These are phyloP conservation scores for Meteorus cinctellus DNA, from an alignment of 2,888 invertebrate species.

Conservation along the genomic window DNA sequence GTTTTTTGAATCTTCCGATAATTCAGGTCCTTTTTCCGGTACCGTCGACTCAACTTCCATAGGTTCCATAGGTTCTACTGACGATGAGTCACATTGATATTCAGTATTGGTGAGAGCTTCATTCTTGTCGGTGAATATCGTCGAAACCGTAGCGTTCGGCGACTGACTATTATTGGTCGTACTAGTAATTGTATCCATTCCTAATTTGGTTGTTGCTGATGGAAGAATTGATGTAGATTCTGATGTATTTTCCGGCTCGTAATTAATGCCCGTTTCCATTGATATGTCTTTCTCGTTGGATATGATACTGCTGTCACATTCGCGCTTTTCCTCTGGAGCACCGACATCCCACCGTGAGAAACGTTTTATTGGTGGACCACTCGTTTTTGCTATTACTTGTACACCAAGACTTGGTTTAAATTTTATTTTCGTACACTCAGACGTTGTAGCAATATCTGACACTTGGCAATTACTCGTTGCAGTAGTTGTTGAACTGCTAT, in stretches of 20 bases:
- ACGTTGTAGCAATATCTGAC: constrained; percentile 40
- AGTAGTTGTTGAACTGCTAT: background rate
- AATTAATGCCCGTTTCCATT: constrained; percentile 52
- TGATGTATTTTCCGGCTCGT: constrained; percentile 29
- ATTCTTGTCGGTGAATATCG: constrained; percentile 24
- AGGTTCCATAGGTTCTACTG: constrained; percentile 39
- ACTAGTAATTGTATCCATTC: constrained; percentile 52
- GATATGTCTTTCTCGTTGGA: constrained; percentile 67
- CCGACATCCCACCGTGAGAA: constrained; percentile 74
- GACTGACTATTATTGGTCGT: constrained; percentile 47
- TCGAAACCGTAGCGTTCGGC: constrained; percentile 6
- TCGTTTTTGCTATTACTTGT: constrained; percentile 65
- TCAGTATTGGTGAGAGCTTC: constrained; percentile 40
- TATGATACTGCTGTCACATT: constrained; percentile 63
- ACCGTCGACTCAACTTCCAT: constrained; percentile 35
- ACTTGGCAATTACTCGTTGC: constrained; percentile 49
- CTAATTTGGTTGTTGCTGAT: constrained; percentile 38
- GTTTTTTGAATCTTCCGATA: background rate
- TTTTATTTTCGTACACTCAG: constrained; percentile 59
- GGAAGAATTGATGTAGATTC: background rate
- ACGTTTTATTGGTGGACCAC: constrained; percentile 60
- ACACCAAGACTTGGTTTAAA: constrained; percentile 70
- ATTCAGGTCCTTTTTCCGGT: constrained; percentile 24
- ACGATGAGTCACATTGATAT: constrained; percentile 59
- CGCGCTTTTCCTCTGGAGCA: constrained; percentile 62